A percentile compares a stretch with the other conserved stretches of the same genome.
Conservation (phyloP, 2,797 vertebrate species). For the Tarsius wallacei region DNA sequence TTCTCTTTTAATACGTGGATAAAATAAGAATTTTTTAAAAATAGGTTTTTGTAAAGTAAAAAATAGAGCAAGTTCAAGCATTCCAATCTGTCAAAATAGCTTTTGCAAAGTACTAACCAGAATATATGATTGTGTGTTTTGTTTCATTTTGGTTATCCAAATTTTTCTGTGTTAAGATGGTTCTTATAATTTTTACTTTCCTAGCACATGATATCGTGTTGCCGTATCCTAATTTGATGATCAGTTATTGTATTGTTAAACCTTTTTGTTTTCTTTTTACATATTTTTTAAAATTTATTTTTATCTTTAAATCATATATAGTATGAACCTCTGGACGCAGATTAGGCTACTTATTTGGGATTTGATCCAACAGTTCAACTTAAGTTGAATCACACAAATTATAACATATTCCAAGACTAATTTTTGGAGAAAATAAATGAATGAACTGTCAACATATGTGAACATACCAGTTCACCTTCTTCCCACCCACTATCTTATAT, state of each 20-base stretch:
- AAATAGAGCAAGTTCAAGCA: background rate
- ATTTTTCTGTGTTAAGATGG: background rate
- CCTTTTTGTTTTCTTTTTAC: background rate
- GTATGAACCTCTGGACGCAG: background rate
- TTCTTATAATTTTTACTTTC: background rate
- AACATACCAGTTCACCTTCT: background rate
- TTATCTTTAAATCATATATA: background rate
- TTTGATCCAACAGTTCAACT: background rate
- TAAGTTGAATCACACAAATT: background rate
- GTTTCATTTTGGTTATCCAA: background rate
- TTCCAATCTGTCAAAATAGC: background rate
- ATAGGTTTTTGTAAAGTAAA: background rate
- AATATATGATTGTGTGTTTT: background rate
- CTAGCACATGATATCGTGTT: background rate
- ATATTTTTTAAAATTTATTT: background rate
- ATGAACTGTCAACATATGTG: background rate
- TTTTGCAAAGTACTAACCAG: background rate
- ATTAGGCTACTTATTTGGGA: background rate
- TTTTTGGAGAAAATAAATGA: background rate
- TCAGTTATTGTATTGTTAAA: background rate
- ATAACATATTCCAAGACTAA: background rate
- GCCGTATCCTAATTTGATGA: background rate
- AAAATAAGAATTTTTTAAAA: background rate
- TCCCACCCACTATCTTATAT: background rate
- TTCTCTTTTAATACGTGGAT: background rate